A percentile compares a stretch with the other conserved stretches of the same genome.
Evolutionary conservation across 2,113 vertebrate genomes (phyloP).

Genomic region (Montifringilla adamsi): DNA sequence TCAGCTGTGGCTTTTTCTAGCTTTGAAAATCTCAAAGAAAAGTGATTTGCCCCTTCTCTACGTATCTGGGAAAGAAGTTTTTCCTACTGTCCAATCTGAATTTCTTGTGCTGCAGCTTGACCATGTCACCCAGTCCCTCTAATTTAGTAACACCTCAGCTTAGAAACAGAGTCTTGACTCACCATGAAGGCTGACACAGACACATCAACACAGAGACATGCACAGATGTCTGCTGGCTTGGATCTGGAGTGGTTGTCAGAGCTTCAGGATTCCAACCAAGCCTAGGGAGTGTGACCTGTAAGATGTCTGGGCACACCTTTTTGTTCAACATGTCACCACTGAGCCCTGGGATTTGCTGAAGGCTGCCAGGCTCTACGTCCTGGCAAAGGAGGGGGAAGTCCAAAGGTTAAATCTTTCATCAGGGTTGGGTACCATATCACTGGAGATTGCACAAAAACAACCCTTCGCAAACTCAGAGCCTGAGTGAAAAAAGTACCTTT

Average conservation of each 20-base stretch:
- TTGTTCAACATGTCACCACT: background rate
- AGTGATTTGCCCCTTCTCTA: background rate
- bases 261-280: background rate
- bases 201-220: background rate
- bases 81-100: background rate
- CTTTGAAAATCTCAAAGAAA: background rate
- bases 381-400: background rate
- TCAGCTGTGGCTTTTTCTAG: background rate
- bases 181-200: background rate
- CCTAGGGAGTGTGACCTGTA: background rate
- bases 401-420: background rate
- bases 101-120: background rate
- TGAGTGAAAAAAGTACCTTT: background rate
- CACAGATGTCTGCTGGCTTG: background rate
- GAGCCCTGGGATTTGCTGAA: background rate
- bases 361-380: background rate
- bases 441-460: background rate
- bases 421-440: background rate
- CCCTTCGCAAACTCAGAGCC: background rate
- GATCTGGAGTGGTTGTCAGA: background rate
- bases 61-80: background rate
- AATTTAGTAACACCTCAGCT: background rate
- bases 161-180: background rate
- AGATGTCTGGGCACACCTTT: background rate
- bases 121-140: background rate